A percentile compares a stretch with the other conserved stretches of the same genome.
Evolutionary conservation across 2,797 vertebrate species (phyloP).

Genomic region (Ibycter americanus): DNA sequence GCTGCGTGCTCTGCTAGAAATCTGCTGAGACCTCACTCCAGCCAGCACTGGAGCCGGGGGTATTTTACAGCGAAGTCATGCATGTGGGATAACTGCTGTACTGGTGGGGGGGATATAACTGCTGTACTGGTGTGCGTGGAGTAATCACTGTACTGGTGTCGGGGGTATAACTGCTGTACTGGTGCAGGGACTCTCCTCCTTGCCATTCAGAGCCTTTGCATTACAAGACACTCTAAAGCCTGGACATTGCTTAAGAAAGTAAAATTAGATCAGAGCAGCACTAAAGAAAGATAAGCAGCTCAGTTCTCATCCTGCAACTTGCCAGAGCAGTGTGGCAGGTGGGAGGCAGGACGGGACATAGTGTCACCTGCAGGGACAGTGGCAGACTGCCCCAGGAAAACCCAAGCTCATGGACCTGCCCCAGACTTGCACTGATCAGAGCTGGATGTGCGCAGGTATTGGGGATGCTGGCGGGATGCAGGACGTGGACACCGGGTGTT

Average conservation of each 20-base stretch:
- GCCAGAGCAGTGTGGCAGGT: background rate
- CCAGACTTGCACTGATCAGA: background rate
- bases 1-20: background rate
- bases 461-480: background rate
- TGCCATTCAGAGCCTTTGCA: background rate
- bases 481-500: background rate
- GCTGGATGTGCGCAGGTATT: background rate
- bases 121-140: background rate
- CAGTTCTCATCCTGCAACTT: background rate
- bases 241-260: conserved; percentile 16
- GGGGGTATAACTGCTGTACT: background rate
- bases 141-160: background rate
- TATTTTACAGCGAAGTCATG: background rate
- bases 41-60: background rate
- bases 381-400: background rate
- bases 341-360: background rate
- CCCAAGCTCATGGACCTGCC: background rate
- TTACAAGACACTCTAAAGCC: background rate
- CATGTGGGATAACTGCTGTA: background rate
- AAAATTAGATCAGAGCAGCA: conserved; percentile 17
- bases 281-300: background rate
- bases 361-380: background rate
- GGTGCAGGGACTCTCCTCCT: background rate
- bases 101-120: background rate
- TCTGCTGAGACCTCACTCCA: background rate